Conservation (phyloP, 1,140 invertebrate genomes). For the Diorhabda elongata region DNA sequence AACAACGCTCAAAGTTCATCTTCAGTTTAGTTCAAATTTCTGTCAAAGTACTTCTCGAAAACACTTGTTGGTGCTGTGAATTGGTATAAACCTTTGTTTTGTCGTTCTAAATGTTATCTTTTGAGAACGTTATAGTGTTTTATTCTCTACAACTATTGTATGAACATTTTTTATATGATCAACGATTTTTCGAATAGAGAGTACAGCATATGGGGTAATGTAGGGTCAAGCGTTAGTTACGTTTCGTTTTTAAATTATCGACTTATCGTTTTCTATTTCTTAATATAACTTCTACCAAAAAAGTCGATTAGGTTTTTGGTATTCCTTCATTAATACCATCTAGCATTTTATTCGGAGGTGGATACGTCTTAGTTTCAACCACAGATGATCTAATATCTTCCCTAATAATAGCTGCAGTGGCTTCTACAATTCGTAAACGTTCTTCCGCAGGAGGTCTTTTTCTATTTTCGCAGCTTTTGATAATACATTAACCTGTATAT, state of each 20-base stretch:
- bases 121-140: no score
- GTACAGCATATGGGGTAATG: no score
- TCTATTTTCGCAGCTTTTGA: slow-evolving; percentile 5
- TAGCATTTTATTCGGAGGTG: slow-evolving; percentile 32
- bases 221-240: slow-evolving; percentile 12
- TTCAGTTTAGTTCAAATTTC: no score
- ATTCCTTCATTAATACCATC: slow-evolving; percentile 40
- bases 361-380: slow-evolving; percentile 38
- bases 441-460: slow-evolving; percentile 33
- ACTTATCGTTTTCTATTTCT: slow-evolving; percentile 39
- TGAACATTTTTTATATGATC: no score
- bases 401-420: slow-evolving; percentile 43
- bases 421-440: slow-evolving; percentile 38
- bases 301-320: slow-evolving; percentile 38
- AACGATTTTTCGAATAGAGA: no score
- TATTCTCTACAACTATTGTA: no score
- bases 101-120: no score
- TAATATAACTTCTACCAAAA: slow-evolving; percentile 39
- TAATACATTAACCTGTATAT: no score
- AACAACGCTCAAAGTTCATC: no score
- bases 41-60: no score
- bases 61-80: no score
- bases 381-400: slow-evolving; percentile 43
- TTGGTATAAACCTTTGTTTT: no score
- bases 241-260: slow-evolving; percentile 36